These are phyloP conservation scores for Graptemys geographica DNA, from an alignment of 2,797 vertebrate genomes.

Conservation along the genomic window DNA sequence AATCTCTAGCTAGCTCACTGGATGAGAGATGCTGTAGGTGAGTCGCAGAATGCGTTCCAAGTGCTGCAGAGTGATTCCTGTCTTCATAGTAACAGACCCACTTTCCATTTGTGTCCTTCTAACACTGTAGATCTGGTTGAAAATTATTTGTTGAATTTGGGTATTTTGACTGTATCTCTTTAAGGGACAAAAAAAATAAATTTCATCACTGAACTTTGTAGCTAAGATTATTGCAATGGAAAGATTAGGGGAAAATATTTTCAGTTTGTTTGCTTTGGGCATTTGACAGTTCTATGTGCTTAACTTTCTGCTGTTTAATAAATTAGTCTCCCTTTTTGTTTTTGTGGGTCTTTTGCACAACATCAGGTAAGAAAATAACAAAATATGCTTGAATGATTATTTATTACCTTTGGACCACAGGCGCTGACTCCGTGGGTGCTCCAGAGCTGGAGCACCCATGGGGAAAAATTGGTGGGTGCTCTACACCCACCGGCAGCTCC, in stretches of 20 bases:
- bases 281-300: background rate
- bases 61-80: background rate
- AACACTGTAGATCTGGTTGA: background rate
- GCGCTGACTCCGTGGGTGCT: too few relatives aligned
- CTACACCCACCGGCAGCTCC: too few relatives aligned
- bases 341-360: background rate
- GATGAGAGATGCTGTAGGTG: background rate
- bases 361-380: background rate
- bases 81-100: background rate
- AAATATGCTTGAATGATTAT: too few relatives aligned
- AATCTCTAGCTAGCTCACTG: background rate
- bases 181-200: too few relatives aligned
- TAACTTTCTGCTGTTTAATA: background rate
- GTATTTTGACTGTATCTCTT: too few relatives aligned
- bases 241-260: background rate
- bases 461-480: too few relatives aligned
- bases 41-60: background rate
- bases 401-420: background rate
- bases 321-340: background rate
- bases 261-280: background rate
- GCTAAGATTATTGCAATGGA: background rate
- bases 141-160: background rate
- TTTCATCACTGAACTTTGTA: background rate
- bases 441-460: too few relatives aligned
- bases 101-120: rapidly evolving